A percentile compares a stretch with the other conserved stretches of the same genome.
phyloP scores from a whole-genome alignment of 1,140 invertebrate genomes.

The Leptinotarsa defecta region DNA sequence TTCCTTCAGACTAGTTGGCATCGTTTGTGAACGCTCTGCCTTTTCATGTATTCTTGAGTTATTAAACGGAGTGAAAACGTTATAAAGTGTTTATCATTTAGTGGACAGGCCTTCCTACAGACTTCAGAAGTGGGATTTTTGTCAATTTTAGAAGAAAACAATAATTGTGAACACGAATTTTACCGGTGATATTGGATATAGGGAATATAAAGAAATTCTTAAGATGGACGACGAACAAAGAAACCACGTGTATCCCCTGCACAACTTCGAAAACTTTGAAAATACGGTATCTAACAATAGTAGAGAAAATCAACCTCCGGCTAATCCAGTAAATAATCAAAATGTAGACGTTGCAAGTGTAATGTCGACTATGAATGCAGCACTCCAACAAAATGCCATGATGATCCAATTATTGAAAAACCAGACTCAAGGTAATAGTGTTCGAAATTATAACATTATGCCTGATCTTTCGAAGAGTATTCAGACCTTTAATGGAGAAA shows the following conservation, averaged over 20 bases:
- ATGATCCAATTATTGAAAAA: neutral
- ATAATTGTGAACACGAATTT: no score
- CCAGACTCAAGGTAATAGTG: neutral
- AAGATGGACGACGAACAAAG: neutral
- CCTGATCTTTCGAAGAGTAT: neutral
- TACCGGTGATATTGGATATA: no score
- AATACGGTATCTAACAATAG: neutral
- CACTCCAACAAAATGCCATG: constrained; percentile 6
- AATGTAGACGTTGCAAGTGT: neutral
- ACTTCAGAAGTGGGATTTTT: neutral
- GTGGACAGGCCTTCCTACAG: neutral
- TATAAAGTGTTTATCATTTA: no score
- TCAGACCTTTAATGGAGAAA: neutral
- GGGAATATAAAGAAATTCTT: neutral
- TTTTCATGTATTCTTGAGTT: no score
- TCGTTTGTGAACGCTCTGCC: no score
- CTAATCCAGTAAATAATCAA: neutral
- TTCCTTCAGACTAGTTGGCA: no score
- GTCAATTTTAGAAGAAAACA: no score
- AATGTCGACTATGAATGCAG: constrained; percentile 9
- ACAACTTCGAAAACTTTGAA: neutral
- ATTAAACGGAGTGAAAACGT: no score
- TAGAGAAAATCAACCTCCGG: neutral
- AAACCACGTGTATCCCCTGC: neutral
- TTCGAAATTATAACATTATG: constrained; percentile 19